These are phyloP conservation scores for Acanthosepion pharaonis DNA, from an alignment of 2,888 invertebrate genomes.

Conservation along the genomic window DNA sequence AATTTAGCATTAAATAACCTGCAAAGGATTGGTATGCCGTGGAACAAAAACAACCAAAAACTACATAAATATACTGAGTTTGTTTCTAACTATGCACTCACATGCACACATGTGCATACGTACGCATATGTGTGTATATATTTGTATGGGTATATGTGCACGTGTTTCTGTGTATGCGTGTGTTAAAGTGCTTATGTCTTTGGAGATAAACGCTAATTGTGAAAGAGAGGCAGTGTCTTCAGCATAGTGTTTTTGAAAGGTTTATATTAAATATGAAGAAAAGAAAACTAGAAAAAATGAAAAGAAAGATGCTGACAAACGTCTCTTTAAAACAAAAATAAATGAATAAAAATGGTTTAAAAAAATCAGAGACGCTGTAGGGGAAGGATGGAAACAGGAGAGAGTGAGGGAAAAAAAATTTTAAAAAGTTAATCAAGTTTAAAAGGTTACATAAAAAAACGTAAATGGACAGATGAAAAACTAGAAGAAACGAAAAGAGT, in stretches of 20 bases:
- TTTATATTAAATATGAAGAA: too few relatives aligned
- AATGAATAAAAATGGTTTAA: too few relatives aligned
- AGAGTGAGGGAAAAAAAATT: not conserved
- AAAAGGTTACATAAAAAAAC: not conserved
- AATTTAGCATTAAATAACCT: too few relatives aligned
- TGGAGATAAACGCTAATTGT: not conserved
- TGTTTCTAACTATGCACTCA: too few relatives aligned
- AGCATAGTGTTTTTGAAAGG: too few relatives aligned
- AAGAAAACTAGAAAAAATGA: not conserved
- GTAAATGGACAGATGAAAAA: not conserved
- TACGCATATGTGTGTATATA: not conserved
- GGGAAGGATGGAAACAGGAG: not conserved
- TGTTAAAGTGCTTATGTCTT: not conserved
- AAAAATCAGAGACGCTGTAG: not conserved
- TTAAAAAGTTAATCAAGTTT: not conserved
- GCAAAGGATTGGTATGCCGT: too few relatives aligned
- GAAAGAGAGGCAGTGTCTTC: not conserved
- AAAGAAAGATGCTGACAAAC: not conserved
- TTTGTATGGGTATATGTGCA: not conserved
- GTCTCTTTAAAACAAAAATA: not conserved
- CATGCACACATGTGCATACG: not conserved
- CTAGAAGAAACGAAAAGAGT: not conserved
- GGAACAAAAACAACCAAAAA: too few relatives aligned
- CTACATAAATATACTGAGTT: too few relatives aligned
- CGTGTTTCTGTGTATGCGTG: not conserved